Evolutionary conservation across 2,888 invertebrate species (phyloP).

Genomic region (Cephus pulcher): DNA sequence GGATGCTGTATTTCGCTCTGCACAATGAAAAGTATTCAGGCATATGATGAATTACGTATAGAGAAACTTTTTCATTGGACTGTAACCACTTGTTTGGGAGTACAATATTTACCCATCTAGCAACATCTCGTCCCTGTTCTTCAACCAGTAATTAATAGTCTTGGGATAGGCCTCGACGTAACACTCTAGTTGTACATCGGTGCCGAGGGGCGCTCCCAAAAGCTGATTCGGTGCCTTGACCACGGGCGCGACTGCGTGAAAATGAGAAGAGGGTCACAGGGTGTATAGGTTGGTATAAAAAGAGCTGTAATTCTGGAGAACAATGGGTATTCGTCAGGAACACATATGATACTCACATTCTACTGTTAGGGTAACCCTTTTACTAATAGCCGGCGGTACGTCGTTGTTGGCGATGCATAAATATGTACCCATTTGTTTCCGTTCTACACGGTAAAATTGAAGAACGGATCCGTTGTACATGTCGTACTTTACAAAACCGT

Average conservation of each 20-base stretch:
- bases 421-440: constrained; percentile 92
- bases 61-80: background rate
- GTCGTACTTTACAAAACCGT: constrained; percentile 65
- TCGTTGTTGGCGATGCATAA: constrained; percentile 93
- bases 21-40: constrained; percentile 33
- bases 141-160: constrained; percentile 83
- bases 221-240: constrained; percentile 91
- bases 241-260: constrained; percentile 81
- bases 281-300: background rate
- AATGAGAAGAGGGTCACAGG: background rate
- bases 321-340: background rate
- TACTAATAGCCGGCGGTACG: constrained; percentile 91
- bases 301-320: background rate
- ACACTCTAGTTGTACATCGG: constrained; percentile 88
- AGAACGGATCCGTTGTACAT: constrained; percentile 82
- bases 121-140: constrained; percentile 78
- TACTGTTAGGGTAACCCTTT: constrained; percentile 86
- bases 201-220: constrained; percentile 86
- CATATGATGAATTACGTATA: background rate
- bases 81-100: background rate
- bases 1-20: constrained; percentile 81
- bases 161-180: constrained; percentile 88
- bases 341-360: constrained; percentile 78
- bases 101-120: constrained; percentile 53
- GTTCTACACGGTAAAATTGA: constrained; percentile 82